A percentile compares a stretch with the other conserved stretches of the same genome.
Evolutionary conservation across 2,797 vertebrate genomes (phyloP).

Genomic region (Gymnothorax reevesii): DNA sequence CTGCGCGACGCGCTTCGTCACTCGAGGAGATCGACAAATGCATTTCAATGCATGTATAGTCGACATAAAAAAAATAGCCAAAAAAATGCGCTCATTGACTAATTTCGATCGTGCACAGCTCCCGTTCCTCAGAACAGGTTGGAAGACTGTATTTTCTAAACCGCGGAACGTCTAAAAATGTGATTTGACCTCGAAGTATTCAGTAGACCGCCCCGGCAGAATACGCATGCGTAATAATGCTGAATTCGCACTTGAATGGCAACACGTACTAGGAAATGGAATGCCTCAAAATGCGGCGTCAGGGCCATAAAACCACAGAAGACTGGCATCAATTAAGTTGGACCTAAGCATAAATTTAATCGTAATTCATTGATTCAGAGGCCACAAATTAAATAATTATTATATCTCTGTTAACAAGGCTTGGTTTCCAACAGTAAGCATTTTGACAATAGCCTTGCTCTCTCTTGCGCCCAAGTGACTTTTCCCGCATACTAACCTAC

Average conservation of each 20-base stretch:
- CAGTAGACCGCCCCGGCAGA: background rate
- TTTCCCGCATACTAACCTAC: background rate
- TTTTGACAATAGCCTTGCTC: background rate
- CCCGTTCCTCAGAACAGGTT: conserved; percentile 60
- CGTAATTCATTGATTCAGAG: background rate
- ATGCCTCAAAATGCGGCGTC: background rate
- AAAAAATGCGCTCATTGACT: conserved; percentile 70
- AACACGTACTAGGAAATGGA: background rate
- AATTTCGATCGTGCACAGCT: conserved; percentile 68
- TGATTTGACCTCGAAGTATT: background rate
- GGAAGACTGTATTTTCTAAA: background rate
- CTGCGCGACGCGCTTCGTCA: conserved; percentile 63
- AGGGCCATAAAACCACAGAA: background rate
- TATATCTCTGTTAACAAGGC: background rate
- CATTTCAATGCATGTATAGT: conserved; percentile 73
- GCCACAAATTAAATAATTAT: background rate
- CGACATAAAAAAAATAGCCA: conserved; percentile 73
- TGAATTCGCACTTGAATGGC: background rate
- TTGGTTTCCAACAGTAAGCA: background rate
- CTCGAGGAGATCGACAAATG: conserved; percentile 57
- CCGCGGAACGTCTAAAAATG: background rate
- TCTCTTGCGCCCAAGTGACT: background rate
- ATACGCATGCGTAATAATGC: background rate
- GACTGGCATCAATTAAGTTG: background rate
- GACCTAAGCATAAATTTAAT: background rate